These are phyloP conservation scores for Lophura nycthemera DNA, from an alignment of 2,113 vertebrate species.

Conservation along the genomic window DNA sequence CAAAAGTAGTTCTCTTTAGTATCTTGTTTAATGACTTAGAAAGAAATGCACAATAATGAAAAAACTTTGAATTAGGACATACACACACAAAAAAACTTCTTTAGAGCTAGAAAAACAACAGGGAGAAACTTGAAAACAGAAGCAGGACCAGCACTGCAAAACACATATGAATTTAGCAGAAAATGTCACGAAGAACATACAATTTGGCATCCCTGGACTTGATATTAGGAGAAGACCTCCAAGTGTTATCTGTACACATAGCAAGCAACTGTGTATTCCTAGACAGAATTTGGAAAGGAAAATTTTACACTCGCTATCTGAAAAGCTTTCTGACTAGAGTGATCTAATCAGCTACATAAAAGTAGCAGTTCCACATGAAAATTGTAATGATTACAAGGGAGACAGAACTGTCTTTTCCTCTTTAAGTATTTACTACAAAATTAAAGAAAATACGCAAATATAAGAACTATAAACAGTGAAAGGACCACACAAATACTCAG, in stretches of 20 bases:
- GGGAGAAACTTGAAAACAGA: not conserved
- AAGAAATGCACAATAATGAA: not conserved
- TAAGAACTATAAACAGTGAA: not conserved
- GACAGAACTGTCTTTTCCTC: not conserved
- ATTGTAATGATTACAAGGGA: not conserved
- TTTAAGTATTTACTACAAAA: not conserved
- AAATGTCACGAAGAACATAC: not conserved
- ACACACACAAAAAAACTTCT: not conserved
- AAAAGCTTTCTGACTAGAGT: conserved; percentile 6
- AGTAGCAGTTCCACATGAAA: not conserved
- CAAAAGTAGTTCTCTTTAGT: not conserved
- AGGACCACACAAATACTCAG: not conserved
- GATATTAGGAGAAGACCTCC: not conserved
- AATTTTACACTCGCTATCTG: not conserved
- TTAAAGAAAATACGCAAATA: not conserved
- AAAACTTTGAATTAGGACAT: not conserved
- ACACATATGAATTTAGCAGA: not conserved
- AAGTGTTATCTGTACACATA: not conserved
- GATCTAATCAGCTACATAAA: not conserved
- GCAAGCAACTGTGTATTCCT: not conserved
- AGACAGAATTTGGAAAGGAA: not conserved
- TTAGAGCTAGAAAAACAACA: not conserved
- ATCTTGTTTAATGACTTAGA: not conserved
- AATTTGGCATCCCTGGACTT: not conserved
- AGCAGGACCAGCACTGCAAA: not conserved